phyloP scores from a whole-genome alignment of 2,113 vertebrate species.

The Hemicordylus capensis region DNA sequence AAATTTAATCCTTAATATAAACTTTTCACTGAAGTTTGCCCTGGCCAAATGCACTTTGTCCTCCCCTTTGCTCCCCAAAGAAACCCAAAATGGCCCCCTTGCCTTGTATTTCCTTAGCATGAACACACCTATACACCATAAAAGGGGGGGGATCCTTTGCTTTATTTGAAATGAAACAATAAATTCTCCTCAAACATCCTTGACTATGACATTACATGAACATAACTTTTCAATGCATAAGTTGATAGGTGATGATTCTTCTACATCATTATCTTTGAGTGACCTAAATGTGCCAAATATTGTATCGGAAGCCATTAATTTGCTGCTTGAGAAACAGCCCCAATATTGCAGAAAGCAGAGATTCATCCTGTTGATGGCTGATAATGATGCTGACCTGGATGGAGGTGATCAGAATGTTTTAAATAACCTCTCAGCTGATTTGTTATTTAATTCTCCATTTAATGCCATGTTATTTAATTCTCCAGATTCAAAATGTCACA shows the following conservation, averaged over 20 bases:
- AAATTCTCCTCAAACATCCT: slow-evolving; percentile 4
- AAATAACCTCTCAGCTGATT: neutral
- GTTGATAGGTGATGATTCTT: slow-evolving; percentile 14
- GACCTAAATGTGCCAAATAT: slow-evolving; percentile 12
- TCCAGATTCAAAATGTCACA: neutral
- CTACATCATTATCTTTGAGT: slow-evolving; percentile 24
- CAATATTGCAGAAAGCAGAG: slow-evolving; percentile 4
- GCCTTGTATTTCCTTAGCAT: neutral
- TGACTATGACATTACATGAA: slow-evolving; percentile 2
- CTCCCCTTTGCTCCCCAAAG: neutral
- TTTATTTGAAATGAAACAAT: slow-evolving; percentile 9
- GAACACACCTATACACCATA: neutral
- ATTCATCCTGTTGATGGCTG: neutral
- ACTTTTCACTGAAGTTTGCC: neutral
- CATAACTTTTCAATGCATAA: slow-evolving; percentile 1
- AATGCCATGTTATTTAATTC: neutral
- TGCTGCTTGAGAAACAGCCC: slow-evolving; percentile 10
- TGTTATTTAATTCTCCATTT: too few species aligned
- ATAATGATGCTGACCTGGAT: neutral
- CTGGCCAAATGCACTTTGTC: neutral
- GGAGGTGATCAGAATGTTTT: slow-evolving; percentile 22
- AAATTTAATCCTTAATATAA: neutral
- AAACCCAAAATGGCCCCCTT: neutral
- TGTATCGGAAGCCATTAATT: slow-evolving; percentile 11
- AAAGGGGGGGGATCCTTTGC: neutral